phyloP scores from a whole-genome alignment of 2,888 invertebrate species.

The Phalera bucephala region DNA sequence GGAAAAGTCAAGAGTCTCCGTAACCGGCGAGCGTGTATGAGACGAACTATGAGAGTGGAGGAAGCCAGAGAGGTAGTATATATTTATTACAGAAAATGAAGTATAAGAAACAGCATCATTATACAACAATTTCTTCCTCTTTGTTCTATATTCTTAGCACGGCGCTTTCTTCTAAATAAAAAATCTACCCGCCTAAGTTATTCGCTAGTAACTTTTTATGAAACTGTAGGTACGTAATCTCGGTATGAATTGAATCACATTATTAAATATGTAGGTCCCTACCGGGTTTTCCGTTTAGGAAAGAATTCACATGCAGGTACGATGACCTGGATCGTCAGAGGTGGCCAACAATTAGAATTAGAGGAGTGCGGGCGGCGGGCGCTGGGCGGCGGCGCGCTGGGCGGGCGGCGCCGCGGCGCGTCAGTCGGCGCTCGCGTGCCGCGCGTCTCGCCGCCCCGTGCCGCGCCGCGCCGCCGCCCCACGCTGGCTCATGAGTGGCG shows the following conservation, averaged over 20 bases:
- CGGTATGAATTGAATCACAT: slow-evolving; percentile 52
- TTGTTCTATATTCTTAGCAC: slow-evolving; percentile 35
- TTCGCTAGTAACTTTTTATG: slow-evolving; percentile 63
- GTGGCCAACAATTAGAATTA: slow-evolving; percentile 75
- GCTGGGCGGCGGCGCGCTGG: slow-evolving; percentile 29
- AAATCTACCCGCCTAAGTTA: slow-evolving; percentile 42
- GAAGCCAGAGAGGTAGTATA: no score
- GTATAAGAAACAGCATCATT: neutral
- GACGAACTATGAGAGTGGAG: no score
- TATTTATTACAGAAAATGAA: slow-evolving; percentile 8
- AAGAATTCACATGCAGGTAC: slow-evolving; percentile 68
- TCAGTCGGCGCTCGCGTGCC: slow-evolving; percentile 48
- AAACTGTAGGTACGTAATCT: slow-evolving; percentile 49
- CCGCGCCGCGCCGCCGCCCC: slow-evolving; percentile 37
- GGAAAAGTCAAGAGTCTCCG: no score
- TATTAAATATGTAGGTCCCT: slow-evolving; percentile 68
- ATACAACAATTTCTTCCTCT: slow-evolving; percentile 23
- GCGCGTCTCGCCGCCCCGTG: slow-evolving; percentile 44
- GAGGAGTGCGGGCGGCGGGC: slow-evolving; percentile 52
- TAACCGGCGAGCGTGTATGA: no score
- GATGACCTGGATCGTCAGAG: slow-evolving; percentile 74
- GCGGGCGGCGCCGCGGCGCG: slow-evolving; percentile 36
- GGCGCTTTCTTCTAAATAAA: slow-evolving; percentile 45
- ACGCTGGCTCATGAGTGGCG: slow-evolving; percentile 45
- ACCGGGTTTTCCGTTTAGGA: slow-evolving; percentile 50